These are phyloP conservation scores for Urocynchramus pylzowi DNA, from an alignment of 2,113 vertebrate species.

Conservation along the genomic window DNA sequence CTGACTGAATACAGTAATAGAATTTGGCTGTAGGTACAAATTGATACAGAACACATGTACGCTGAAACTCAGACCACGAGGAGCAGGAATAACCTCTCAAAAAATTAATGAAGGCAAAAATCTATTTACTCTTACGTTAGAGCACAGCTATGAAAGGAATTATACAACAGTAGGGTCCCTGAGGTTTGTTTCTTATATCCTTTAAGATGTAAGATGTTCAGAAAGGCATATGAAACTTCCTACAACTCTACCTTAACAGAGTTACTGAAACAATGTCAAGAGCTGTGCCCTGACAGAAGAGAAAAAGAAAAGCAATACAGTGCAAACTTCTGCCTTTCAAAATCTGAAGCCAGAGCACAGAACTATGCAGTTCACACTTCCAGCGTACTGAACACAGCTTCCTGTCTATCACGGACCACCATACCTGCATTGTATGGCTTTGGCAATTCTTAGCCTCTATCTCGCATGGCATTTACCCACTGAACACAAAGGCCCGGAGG, in stretches of 20 bases:
- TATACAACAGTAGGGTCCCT: background rate
- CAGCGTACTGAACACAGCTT: fast-evolving
- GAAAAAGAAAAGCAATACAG: background rate
- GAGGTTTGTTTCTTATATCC: background rate
- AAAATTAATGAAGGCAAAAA: background rate
- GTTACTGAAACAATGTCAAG: fast-evolving
- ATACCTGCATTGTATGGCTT: background rate
- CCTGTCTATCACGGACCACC: background rate
- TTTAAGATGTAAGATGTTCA: background rate
- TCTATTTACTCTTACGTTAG: background rate
- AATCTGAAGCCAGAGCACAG: background rate
- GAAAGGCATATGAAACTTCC: background rate
- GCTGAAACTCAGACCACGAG: background rate
- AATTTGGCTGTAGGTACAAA: background rate
- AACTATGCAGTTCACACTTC: background rate
- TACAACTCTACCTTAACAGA: background rate
- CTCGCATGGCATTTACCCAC: fast-evolving
- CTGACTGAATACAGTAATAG: background rate
- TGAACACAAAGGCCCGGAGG: fast-evolving
- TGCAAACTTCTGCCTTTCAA: background rate
- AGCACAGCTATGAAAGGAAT: background rate
- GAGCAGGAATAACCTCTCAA: background rate
- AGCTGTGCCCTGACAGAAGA: background rate
- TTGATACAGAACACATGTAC: fast-evolving
- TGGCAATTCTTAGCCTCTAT: background rate